Conservation (phyloP, 2,113 vertebrate species). For the Leptodactylus fuscus region DNA sequence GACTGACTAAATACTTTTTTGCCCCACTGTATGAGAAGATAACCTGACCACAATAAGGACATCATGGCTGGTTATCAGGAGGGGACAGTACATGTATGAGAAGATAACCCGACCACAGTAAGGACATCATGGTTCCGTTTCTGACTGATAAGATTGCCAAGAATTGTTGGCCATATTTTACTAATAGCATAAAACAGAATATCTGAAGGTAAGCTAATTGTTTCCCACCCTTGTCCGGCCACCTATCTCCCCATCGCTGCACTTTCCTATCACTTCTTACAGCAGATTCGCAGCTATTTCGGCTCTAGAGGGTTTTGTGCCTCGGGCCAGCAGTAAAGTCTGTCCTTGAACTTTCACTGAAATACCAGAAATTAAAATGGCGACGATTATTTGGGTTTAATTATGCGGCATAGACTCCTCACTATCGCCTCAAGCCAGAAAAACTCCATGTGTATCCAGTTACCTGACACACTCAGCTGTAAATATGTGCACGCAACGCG, state of each 20-base stretch:
- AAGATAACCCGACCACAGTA: no score
- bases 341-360: not conserved
- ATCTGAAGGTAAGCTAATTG: not conserved
- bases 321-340: not conserved
- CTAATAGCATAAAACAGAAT: constrained; percentile 11
- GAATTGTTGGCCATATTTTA: not conserved
- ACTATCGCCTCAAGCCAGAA: not conserved
- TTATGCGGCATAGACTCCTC: not conserved
- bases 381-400: not conserved
- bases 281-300: not conserved
- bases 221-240: not conserved
- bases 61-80: no score
- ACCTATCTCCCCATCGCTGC: not conserved
- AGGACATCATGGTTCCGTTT: no score
- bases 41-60: no score
- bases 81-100: no score
- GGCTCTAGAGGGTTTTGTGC: not conserved
- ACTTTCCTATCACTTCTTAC: not conserved
- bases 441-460: constrained; percentile 8
- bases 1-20: no score
- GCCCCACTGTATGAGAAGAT: no score
- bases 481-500: constrained; percentile 26
- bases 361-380: constrained; percentile 20
- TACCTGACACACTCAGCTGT: not conserved
- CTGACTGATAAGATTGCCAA: constrained; percentile 52